Percentiles rank a stretch among this genome's conserved stretches.
These are phyloP conservation scores for Nemapogon koenigi DNA, from an alignment of 2,888 invertebrate genomes.

Conservation along the genomic window DNA sequence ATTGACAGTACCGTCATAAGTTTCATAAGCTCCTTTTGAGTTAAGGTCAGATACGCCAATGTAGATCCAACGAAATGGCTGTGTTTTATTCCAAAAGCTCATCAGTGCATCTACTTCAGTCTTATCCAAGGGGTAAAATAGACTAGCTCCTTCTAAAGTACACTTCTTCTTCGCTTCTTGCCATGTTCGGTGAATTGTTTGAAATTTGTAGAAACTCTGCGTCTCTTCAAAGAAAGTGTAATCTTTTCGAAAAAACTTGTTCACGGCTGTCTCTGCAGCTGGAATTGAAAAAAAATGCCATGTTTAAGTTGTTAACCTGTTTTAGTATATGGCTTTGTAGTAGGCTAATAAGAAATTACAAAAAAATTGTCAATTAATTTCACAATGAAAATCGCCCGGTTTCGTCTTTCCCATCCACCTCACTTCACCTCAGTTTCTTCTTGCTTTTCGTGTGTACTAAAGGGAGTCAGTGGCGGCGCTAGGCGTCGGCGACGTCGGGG, in stretches of 20 bases:
- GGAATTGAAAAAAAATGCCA: no score
- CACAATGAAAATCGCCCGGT: no score
- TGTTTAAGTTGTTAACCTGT: no score
- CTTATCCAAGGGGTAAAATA: conserved; percentile 35
- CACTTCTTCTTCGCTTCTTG: conserved; percentile 31
- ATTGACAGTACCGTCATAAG: conserved; percentile 31
- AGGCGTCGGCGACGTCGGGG: no score
- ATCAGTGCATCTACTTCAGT: conserved; percentile 27
- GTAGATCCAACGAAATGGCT: conserved; percentile 22
- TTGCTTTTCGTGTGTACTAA: no score
- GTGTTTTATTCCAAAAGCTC: conserved; percentile 23
- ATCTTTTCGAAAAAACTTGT: conserved; percentile 37
- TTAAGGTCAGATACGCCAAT: conserved; percentile 32
- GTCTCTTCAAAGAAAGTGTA: conserved; percentile 30
- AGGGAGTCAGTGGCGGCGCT: no score
- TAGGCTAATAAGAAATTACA: no score
- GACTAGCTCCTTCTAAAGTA: conserved; percentile 29
- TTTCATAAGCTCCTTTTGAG: conserved; percentile 32
- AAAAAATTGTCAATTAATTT: no score
- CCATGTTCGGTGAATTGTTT: conserved; percentile 32
- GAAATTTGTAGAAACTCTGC: conserved; percentile 40
- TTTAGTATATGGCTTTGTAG: no score
- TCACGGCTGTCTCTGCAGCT: conserved; percentile 1
- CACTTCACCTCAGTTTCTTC: no score
- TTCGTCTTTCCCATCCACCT: no score